Evolutionary conservation across 2,113 vertebrate species (phyloP).

Genomic region (Perognathus longimembris): DNA sequence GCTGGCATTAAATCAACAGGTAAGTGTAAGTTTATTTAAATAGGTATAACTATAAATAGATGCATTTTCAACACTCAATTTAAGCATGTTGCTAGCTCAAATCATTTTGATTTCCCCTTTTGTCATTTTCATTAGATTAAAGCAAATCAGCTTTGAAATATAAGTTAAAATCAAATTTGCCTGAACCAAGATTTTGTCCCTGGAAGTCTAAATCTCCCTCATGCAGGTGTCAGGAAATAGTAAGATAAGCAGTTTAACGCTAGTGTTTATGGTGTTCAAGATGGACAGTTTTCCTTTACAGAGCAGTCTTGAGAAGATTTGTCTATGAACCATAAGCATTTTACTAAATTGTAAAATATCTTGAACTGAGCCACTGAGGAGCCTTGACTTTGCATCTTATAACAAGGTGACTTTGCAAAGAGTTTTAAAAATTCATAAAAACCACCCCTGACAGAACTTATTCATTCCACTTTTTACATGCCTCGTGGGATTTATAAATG

Average conservation of each 20-base stretch:
- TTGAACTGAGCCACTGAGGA: neutral
- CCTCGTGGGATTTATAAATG: neutral
- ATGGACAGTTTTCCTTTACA: neutral
- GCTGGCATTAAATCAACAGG: neutral
- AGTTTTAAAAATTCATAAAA: neutral
- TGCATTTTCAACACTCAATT: neutral
- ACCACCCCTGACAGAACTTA: neutral
- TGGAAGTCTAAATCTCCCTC: neutral
- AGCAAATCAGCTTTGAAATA: conserved; percentile 6
- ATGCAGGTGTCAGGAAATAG: neutral
- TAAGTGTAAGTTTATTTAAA: neutral
- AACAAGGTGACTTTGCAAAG: neutral
- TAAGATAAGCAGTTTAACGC: neutral
- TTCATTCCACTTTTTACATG: neutral
- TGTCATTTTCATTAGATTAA: neutral
- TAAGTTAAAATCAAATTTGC: conserved; percentile 4
- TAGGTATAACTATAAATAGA: neutral
- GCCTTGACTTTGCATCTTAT: neutral
- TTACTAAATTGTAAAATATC: neutral
- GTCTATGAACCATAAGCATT: neutral
- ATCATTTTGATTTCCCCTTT: neutral
- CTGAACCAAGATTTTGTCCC: neutral
- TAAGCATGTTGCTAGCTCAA: neutral
- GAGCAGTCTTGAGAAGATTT: neutral
- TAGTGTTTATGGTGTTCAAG: neutral